Evolutionary conservation across 1,140 invertebrate species (phyloP), one percentile per base, ranked within the genome.

Genomic region (Drosophila athabasca): DNA sequence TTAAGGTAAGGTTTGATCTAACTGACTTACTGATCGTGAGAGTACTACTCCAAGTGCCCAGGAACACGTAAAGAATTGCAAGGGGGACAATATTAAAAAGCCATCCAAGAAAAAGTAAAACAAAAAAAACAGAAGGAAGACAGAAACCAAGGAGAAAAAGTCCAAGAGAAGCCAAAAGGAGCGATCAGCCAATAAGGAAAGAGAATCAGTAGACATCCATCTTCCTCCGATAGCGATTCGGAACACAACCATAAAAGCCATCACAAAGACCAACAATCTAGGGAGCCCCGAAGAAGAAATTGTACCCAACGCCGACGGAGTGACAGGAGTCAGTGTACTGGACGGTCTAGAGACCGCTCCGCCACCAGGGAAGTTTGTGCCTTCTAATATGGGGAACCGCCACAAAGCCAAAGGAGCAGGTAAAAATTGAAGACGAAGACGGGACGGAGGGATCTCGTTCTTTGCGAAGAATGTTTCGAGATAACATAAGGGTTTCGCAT

Each of bases 51-150:
- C 17, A 19, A 19, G 17, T 19, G 17, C 17, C 17, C 17, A 19
- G 17, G 17, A 19, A 19, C 17, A 19, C 0, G 17, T 1, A 19
- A 19, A 74, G 98, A 97, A 87, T 92, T 99, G 50, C 92, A 88
- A 83, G 19, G 77, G 69, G 11, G 78, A 74, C 15, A 24, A 11
- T 17, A 82, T 31, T 58, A 82, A 59, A 6, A 70, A 60, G 8
- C 52, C 59, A 0, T 17, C 49, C 2, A 85, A 85, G 17, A 90
- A 84, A 8, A 88, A 80, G 46, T 24, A 67, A 0, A 78, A n/a
- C n/a, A 87, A 54, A 91, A 90, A 22, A 26, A 26, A 6, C 26
- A 31, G 17, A 69, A 53, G 17, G 81, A 85, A 4, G 62, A 68
- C 1, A 83, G 64, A 31, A 65, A 19, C 6, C 9, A 78, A 65